Conservation (phyloP, 2,888 invertebrate genomes). For the Encarsia formosa region DNA sequence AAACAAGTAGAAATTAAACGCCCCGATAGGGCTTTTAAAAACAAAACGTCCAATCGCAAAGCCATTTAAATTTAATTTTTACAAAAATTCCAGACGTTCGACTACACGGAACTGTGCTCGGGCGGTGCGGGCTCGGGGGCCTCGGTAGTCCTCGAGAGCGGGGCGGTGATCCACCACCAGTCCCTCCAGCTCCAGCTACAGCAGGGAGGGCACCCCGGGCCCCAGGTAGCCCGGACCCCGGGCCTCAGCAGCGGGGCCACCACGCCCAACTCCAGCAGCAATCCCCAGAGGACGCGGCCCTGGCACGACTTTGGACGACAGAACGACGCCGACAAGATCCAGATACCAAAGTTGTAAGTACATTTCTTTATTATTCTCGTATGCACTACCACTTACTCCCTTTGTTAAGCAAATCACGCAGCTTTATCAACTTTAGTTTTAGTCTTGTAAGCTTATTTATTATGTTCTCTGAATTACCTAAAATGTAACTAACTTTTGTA, state of each 20-base stretch:
- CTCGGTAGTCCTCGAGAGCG: constrained; percentile 54
- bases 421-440: too few relatives aligned
- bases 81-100: too few relatives aligned
- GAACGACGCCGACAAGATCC: constrained; percentile 92
- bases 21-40: too few relatives aligned
- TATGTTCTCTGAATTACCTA: too few relatives aligned
- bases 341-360: constrained; percentile 96
- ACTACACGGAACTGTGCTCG: constrained; percentile 86
- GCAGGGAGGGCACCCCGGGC: constrained; percentile 59
- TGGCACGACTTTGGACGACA: constrained; percentile 94
- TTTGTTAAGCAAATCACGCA: background rate
- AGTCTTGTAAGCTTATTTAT: too few relatives aligned
- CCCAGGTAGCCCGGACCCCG: constrained; percentile 55
- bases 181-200: constrained; percentile 53
- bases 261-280: constrained; percentile 45
- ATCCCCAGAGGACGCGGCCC: constrained; percentile 70
- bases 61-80: too few relatives aligned
- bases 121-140: constrained; percentile 46
- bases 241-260: constrained; percentile 42
- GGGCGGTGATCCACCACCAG: constrained; percentile 55
- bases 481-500: too few relatives aligned
- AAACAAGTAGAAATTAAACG: too few relatives aligned
- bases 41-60: too few relatives aligned
- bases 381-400: background rate
- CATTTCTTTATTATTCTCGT: background rate